Evolutionary conservation across 2,113 vertebrate species (phyloP).

Genomic region (Ptyas mucosa): DNA sequence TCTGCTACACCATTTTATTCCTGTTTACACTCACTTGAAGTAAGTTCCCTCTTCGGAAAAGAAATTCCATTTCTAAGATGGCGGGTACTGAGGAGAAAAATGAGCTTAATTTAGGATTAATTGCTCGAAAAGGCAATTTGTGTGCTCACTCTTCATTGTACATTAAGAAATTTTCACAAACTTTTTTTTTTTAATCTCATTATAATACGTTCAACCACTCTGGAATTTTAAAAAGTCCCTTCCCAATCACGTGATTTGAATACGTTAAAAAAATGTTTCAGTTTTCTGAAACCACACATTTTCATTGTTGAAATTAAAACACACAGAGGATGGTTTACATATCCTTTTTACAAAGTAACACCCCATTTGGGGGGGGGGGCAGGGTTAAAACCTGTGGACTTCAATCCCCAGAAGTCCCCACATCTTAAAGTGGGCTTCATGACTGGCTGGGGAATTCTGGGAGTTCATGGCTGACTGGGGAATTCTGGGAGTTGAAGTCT

Average conservation of each 20-base stretch:
- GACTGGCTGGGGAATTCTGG: too few species aligned
- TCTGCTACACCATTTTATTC: not conserved
- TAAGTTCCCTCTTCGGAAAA: not conserved
- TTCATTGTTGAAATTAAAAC: not conserved
- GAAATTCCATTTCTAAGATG: not conserved
- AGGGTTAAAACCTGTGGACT: not conserved
- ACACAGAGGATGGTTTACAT: not conserved
- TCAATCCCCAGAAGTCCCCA: not conserved
- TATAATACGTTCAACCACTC: not conserved
- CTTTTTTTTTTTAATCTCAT: not conserved
- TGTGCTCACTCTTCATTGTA: not conserved
- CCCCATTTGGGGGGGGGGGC: not conserved
- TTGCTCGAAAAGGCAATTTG: slow-evolving; percentile 13
- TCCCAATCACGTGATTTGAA: not conserved
- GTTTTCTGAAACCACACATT: not conserved
- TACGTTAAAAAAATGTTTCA: not conserved
- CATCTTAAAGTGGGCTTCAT: too few species aligned
- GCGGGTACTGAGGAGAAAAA: not conserved
- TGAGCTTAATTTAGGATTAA: not conserved
- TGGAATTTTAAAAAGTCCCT: not conserved
- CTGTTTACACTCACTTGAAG: not conserved
- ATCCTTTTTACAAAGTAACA: not conserved
- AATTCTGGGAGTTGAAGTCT: too few species aligned
- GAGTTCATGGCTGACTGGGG: too few species aligned
- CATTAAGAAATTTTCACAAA: not conserved